Base-by-base conservation (phyloP, 2,888 invertebrate genomes). In the Axea sp. region DNA sequence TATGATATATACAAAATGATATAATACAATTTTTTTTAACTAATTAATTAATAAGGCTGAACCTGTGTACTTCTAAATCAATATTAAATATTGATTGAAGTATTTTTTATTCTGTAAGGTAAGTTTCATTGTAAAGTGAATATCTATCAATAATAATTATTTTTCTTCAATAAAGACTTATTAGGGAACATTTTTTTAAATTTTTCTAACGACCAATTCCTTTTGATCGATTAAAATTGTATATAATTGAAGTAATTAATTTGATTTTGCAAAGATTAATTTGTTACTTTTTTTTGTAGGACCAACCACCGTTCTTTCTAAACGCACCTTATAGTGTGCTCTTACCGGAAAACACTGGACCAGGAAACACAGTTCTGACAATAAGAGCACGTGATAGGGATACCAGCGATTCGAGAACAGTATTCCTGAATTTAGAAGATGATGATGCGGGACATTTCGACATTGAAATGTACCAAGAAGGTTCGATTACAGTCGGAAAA, bases 301-400 rank as follows among this genome's bases (percentile, higher is more conserved):
- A 96, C 86, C 95, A 95, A 80, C 93, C 94, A 3, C 96, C 96
- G 0, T 88, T 91, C n/a, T 95, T 96, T 81, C 84, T 93, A 0
- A 94, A 94, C 82, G 93, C 94, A 0, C 95, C 95, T 0, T 96
- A 94, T 81, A 94, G 94, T 2, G 92, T 93, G 0, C 92, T 92
- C 0, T 90, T 96, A 0, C 89, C 92, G 1, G 96, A 96, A 86
- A 94, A 94, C 80, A 93, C 93, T 0, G 88, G 90, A 0, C 89
- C 91, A 9, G 80, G 81, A 15, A 80, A 86, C 24, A 84, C 91
- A 39, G 91, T 95, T 55, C 87, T 95, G 82, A 92, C 92, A 9
- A 92, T 96, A 0, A 88, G 91, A 77, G 95, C 95, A 0, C 90
- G 92, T 68, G 96, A 96, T 82, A 96, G 95, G 0, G 96, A 96